Evolutionary conservation across 2,113 vertebrate genomes (phyloP).

Genomic region (Hiodon alosoides): DNA sequence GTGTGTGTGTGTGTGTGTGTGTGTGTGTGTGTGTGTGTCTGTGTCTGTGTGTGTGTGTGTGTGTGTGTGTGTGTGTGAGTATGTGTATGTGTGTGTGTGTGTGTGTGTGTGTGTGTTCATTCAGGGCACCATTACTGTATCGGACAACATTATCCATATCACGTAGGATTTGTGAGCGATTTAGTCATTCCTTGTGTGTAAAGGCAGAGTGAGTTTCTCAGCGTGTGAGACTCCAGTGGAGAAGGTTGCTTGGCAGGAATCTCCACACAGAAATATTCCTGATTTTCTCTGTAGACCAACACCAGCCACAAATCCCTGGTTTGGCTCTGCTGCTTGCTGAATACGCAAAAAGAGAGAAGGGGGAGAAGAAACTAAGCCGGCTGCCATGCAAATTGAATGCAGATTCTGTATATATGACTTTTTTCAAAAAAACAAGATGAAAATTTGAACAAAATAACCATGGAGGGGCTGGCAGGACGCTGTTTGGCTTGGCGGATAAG

Average conservation of each 20-base stretch:
- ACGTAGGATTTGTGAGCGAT: not conserved
- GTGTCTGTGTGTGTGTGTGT: too few species aligned
- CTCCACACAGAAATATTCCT: slow-evolving; percentile 54
- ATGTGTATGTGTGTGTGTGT: too few species aligned
- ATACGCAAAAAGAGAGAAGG: slow-evolving; percentile 43
- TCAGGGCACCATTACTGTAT: not conserved
- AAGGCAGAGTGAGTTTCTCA: slow-evolving; percentile 26
- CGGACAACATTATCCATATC: not conserved
- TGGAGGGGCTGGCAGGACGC: slow-evolving; percentile 50
- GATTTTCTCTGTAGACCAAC: slow-evolving; percentile 36
- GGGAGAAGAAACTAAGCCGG: slow-evolving; percentile 31
- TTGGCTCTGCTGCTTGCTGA: slow-evolving; percentile 58
- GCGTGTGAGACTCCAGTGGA: slow-evolving; percentile 35
- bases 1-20: too few species aligned
- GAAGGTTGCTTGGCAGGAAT: slow-evolving; percentile 48
- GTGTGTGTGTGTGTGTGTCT: too few species aligned
- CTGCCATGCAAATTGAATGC: slow-evolving; percentile 58
- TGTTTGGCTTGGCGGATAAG: slow-evolving; percentile 65
- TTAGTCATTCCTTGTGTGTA: not conserved
- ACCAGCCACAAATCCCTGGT: slow-evolving; percentile 54
- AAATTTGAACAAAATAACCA: slow-evolving; percentile 67
- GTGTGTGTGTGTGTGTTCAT: too few species aligned
- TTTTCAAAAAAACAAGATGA: slow-evolving; percentile 50
- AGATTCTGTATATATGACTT: slow-evolving; percentile 56
- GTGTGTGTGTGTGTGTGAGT: too few species aligned